phyloP scores from a whole-genome alignment of 2,888 invertebrate species.

The Mactromeris polynyma region DNA sequence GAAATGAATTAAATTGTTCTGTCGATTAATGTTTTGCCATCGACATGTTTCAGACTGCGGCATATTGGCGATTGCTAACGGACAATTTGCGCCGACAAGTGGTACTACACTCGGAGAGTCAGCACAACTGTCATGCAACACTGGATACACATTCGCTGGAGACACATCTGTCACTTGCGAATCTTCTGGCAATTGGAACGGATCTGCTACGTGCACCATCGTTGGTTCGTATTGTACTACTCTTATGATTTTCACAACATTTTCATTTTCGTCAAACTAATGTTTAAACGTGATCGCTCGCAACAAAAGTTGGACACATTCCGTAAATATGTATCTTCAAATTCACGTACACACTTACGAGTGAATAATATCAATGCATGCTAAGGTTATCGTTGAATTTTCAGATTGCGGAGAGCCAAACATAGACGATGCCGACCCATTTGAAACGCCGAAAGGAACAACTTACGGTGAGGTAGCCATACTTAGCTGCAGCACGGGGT shows the following conservation, averaged over 20 bases:
- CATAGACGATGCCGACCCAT: constrained; percentile 24
- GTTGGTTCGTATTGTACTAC: constrained; percentile 13
- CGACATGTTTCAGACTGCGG: constrained; percentile 42
- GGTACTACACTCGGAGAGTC: constrained; percentile 39
- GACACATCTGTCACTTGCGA: constrained; percentile 21
- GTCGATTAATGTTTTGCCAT: no score
- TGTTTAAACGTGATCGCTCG: neutral
- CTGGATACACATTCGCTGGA: constrained; percentile 34
- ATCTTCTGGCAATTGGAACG: constrained; percentile 19
- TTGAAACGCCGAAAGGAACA: constrained; percentile 20
- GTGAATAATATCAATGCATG: no score
- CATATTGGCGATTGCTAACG: neutral
- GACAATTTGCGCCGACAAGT: neutral
- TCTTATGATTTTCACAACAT: neutral
- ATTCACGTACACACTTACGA: no score
- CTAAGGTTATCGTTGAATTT: neutral
- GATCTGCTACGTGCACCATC: constrained; percentile 25
- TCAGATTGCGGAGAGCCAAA: constrained; percentile 45
- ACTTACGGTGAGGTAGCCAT: constrained; percentile 32
- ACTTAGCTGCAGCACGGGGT: constrained; percentile 39
- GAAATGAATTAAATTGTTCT: no score
- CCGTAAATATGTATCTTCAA: neutral
- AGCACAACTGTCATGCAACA: constrained; percentile 38
- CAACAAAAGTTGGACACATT: no score
- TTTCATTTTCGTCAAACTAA: neutral